Base-by-base conservation (phyloP, 2,797 vertebrate genomes). In the Spheniscus humboldti region DNA sequence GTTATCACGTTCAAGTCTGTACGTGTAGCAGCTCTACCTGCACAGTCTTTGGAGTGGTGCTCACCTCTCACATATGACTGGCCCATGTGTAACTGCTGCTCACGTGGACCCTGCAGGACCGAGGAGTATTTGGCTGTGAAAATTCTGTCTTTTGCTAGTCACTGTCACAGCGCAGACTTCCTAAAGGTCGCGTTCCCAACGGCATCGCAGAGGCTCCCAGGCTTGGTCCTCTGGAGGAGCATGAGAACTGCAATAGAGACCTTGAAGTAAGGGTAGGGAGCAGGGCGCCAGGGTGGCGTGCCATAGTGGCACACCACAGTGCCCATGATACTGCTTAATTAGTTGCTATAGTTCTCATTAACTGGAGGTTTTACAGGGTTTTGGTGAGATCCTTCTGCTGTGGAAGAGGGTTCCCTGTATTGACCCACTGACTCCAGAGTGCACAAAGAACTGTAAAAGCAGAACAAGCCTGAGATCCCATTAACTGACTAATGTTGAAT, bases 1-100 rank as follows among this genome's bases (percentile, higher is more conserved):
- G 77, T 41, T 53, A 17, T 52, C 52, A 55, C 56, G 45, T 75
- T 64, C 16, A n/a, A 6, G 25, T 30, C 31, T 27, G 52, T 45
- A 18, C 31, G 24, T n/a, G 68, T n/a, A 71, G 62, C 47, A 71
- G 71, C 64, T 41, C 64, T 56, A 3, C 37, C 47, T 16, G 55
- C 2, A 0, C 57, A 39, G 6, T 59, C 76, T 57, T 33, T 47
- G 55, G 48, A 57, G 24, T 2, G 8, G 24, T 31, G 25, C 60
- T 88, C 24, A 2, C 28, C 18, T 41, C 50, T 68, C 4, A 1
- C 0, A 2, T 41, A 5, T 0, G 2, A 17, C 57, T 31, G 28
- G 22, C 12, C 25, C 3, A 0, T 3, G 13, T 31, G 62, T 48
- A 68, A 59, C 50, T 18, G 39, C 60, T 77, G 66, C 60, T 92